Evolutionary conservation across 2,888 invertebrate species (phyloP), one percentile per base, ranked within the genome.

Genomic region (Aspidapion aeneum): DNA sequence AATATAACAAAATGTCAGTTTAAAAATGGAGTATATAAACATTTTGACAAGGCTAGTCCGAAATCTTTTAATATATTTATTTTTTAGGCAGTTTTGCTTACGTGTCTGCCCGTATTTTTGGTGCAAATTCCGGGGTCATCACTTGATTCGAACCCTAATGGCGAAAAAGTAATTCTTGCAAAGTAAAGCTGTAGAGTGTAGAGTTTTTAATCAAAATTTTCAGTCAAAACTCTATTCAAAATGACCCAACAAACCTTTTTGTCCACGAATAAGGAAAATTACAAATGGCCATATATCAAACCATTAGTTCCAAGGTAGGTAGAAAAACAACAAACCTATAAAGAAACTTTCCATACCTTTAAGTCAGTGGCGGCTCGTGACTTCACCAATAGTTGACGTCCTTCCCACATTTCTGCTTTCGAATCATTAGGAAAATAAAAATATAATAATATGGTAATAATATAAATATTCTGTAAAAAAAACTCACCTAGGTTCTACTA

Each of bases 211-310:
- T 35, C 35, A 35, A 35, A 35, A 35, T 35, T 35, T 35, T 35
- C 35, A 35, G 35, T 35, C 35, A 35, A 12, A n/a, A n/a, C n/a
- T 35, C 5, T 3, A 52, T 5, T n/a, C 55, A 65, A 64, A 62
- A 74, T 74, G 74, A 63, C 70, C 9, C 70, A 70, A 55, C 75
- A 80, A 61, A 75, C 83, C 73, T 86, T 86, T 69, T 74, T 76
- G 64, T 82, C 84, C 3, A 80, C 79, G 22, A 79, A 78, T 58
- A 81, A 81, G 65, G 80, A 76, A 63, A 86, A 86, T 67, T 87
- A 79, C 71, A 81, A 80, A 72, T 87, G 87, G 87, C 87, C 87
- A 0, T 84, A 83, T 74, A 79, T 83, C 22, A 84, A 85, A 68
- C 85, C 85, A 0, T 71, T 86, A 2, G 75, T 83, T 54, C 81